A percentile compares a stretch with the other conserved stretches of the same genome.
Evolutionary conservation across 35 echinoderm and acorn worm species (phyloP).

Genomic region (Eucidaris tribuloides): DNA sequence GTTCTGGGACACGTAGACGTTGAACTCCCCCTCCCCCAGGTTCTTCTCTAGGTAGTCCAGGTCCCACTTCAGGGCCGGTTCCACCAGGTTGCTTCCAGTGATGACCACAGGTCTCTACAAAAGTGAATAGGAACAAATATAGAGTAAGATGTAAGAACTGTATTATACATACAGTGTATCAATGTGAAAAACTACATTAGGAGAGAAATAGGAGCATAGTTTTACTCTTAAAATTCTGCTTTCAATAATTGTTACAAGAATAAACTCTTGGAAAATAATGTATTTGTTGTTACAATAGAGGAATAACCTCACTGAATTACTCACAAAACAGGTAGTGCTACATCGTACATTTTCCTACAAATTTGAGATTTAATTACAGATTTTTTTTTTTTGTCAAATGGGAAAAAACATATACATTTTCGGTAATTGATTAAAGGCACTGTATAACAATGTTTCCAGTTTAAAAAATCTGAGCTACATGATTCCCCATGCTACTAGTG

Average conservation of each 20-base stretch:
- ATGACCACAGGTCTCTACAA: slow-evolving; percentile 73
- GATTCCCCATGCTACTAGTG: no score
- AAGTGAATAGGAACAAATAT: background rate
- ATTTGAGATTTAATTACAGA: background rate
- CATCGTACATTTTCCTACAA: background rate
- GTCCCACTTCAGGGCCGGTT: slow-evolving; percentile 75
- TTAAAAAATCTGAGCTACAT: no score
- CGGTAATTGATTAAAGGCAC: no score
- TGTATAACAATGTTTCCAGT: no score
- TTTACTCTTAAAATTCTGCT: background rate
- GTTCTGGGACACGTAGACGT: slow-evolving; percentile 53
- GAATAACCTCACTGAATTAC: no score
- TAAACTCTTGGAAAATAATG: background rate
- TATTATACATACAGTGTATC: background rate
- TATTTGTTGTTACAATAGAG: background rate
- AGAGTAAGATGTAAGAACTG: background rate
- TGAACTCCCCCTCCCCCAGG: slow-evolving; percentile 39
- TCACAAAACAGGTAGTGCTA: background rate
- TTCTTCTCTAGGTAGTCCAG: slow-evolving; percentile 66
- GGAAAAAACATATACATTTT: no score
- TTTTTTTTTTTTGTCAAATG: no score
- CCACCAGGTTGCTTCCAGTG: slow-evolving; percentile 51
- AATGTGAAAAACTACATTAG: background rate
- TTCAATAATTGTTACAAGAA: background rate
- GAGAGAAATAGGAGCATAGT: background rate